Base-by-base conservation (phyloP, 2,113 vertebrate genomes). In the Ciconia boyciana region DNA sequence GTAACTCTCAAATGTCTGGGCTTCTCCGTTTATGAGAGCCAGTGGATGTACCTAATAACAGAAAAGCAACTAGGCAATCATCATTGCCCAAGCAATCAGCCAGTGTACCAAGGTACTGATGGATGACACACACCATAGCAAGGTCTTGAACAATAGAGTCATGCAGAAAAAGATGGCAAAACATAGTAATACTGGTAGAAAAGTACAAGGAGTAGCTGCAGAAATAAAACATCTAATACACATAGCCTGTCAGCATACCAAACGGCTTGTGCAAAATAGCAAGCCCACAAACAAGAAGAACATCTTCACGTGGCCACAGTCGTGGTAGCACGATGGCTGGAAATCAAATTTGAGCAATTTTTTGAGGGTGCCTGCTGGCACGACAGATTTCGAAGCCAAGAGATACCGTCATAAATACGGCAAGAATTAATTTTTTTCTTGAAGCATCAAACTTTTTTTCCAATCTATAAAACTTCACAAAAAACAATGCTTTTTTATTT, bases 331-430 rank as follows among this genome's bases (percentile, higher is more conserved):
- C 0, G 6, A 36, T 5, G 22, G 52, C 39, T 82, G 41, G 21
- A 57, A 44, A 94, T n/a, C 3, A 4, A 4, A 46, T 3, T 4
- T 20, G 25, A 51, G 61, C 25, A 24, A 29, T 17, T 25, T 49
- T 29, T 51, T 8, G 44, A 60, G 58, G 41, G 44, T 65, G 58
- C 48, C 28, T 87, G 64, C 18, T 81, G 87, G 65, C 51, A 34
- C 22, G 32, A 54, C 28, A 68, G 25, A 10, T 76, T 76, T 57
- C 1, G 3, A 85, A 93, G 79, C 13, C 20, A 24, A 46, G 54
- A 10, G 9, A 52, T 26, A 2, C 1, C 6, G 11, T 29, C 0
- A 3, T 20, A 87, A 84, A 82, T 39, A 18, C 0, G 16, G 19
- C 43, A 55, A 62, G 3, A 58, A 46, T 26, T 5, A 13, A 4